These are phyloP conservation scores for Drosophila leontia DNA, from an alignment of 1,140 invertebrate genomes.

Conservation along the genomic window DNA sequence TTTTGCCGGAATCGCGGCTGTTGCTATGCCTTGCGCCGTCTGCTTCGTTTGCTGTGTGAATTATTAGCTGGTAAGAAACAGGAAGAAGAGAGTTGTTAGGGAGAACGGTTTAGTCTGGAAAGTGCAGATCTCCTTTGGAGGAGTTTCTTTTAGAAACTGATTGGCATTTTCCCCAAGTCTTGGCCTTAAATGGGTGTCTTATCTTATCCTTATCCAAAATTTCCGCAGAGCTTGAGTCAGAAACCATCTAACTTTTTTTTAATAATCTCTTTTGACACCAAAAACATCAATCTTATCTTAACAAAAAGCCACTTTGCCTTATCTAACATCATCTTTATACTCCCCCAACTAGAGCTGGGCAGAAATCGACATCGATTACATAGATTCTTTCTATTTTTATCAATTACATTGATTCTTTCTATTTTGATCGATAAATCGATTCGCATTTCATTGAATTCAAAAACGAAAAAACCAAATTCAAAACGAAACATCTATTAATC, in stretches of 20 bases:
- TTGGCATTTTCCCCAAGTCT: not conserved
- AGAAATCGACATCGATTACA: no score
- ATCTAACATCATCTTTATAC: not conserved
- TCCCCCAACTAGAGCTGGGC: no score
- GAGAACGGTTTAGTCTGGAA: not conserved
- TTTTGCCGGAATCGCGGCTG: conserved; percentile 39
- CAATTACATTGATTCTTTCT: no score
- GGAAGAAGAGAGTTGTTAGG: no score
- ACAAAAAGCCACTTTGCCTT: not conserved
- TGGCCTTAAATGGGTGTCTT: not conserved
- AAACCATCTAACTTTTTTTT: not conserved
- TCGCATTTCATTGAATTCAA: no score
- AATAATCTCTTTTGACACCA: not conserved
- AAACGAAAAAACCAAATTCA: no score
- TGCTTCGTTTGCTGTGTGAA: conserved; percentile 55
- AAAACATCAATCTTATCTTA: not conserved
- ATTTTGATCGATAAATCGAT: no score
- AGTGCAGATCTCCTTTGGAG: no score
- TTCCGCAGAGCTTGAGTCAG: not conserved
- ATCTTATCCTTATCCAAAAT: not conserved
- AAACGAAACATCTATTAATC: no score
- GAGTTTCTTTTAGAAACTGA: not conserved
- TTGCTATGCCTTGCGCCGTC: conserved; percentile 40
- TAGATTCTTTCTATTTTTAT: no score
- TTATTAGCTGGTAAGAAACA: conserved; percentile 64